Base-by-base conservation (phyloP, 2,113 vertebrate genomes). In the Sceloporus undulatus region DNA sequence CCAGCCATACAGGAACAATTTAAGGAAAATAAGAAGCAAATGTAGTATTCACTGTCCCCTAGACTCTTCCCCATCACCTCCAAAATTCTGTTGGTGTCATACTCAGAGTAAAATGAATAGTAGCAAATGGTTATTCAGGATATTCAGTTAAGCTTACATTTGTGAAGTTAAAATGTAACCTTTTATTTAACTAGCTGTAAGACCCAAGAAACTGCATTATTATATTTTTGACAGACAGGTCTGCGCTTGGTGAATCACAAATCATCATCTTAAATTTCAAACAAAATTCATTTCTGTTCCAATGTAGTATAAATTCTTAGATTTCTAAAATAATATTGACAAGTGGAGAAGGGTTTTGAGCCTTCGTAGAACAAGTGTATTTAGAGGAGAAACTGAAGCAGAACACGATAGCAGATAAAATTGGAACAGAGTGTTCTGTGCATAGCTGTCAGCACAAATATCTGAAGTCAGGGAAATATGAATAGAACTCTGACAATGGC, bases 51-150 rank as follows among this genome's bases (percentile, higher is more conserved):
- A 0, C 77, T 77, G 88, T 38, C 0, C 0, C 5, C 0, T 3
- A 56, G 25, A 71, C 2, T 1, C 4, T 42, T 9, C 40, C 9
- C 56, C 56, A 59, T 29, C n/a, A 16, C 9, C 73, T 91, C 71
- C 80, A 82, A 90, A 90, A 89, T 52, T 86, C 85, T 86, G 62
- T 70, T 91, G 85, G 83, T 93, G 93, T 93, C 91, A 91, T 92
- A 92, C 90, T 87, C 83, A 84, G 93, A 89, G 48, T 79, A 68
- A 91, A 94, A 70, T 68, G 87, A 86, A 90, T 84, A 92, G 92
- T 0, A 70, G 85, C 93, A 95, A 89, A 40, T 29, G 59, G 84
- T 23, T 85, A 16, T 38, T 40, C 3, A 11, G 23, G 10, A 71
- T 29, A 27, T 0, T 14, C 59, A 62, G 3, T 21, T 4, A 8